phyloP scores from a whole-genome alignment of 2,888 invertebrate genomes.

The Andrena fulva region DNA sequence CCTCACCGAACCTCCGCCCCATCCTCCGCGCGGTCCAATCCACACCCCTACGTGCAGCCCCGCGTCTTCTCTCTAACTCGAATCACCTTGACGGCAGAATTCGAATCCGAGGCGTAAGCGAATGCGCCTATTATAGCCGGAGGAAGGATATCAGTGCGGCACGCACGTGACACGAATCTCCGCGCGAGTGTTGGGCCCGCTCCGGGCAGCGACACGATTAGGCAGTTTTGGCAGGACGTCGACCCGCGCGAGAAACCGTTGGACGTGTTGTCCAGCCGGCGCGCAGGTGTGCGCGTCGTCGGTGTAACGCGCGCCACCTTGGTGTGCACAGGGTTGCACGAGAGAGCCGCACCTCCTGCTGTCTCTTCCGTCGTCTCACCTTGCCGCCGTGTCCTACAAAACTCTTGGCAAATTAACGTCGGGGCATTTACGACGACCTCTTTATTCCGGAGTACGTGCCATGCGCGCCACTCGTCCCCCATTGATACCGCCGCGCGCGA shows the following conservation, averaged over 20 bases:
- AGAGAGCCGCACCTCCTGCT: constrained; percentile 45
- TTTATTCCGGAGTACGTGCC: constrained; percentile 57
- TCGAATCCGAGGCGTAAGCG: too few relatives aligned
- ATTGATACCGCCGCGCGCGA: background rate
- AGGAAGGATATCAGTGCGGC: too few relatives aligned
- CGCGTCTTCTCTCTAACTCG: too few relatives aligned
- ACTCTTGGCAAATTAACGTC: constrained; percentile 74
- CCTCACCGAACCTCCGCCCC: too few relatives aligned
- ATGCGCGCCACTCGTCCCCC: constrained; percentile 17
- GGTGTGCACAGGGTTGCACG: constrained; percentile 10
- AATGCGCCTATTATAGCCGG: too few relatives aligned
- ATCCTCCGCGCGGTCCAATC: too few relatives aligned
- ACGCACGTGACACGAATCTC: background rate
- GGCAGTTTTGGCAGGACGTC: constrained; percentile 69
- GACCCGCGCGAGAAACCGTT: constrained; percentile 71
- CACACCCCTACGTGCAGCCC: too few relatives aligned
- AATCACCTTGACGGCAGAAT: too few relatives aligned
- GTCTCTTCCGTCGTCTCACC: constrained; percentile 51
- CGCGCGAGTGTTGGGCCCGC: background rate
- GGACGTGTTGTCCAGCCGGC: constrained; percentile 52
- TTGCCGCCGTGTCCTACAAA: constrained; percentile 74
- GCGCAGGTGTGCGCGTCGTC: constrained; percentile 54
- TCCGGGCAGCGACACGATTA: constrained; percentile 51
- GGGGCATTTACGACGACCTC: constrained; percentile 69
- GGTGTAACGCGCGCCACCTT: constrained; percentile 30